Percentiles rank a stretch among this genome's conserved stretches.
These are phyloP conservation scores for Rosalia funebris DNA, from an alignment of 2,888 invertebrate species.

Conservation along the genomic window DNA sequence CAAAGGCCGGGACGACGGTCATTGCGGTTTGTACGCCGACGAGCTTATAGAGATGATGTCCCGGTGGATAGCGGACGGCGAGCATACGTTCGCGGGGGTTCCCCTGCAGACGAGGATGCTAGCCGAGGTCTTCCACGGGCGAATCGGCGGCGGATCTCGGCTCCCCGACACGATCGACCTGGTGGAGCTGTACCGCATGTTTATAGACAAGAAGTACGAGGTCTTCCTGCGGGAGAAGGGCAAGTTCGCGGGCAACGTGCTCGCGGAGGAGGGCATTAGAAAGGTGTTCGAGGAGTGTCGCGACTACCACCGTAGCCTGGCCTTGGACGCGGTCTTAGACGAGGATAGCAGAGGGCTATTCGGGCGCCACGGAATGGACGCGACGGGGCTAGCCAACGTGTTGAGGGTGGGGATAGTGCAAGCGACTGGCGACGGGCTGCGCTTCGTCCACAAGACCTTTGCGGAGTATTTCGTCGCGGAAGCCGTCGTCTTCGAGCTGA, in stretches of 20 bases:
- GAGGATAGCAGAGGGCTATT: too few species aligned
- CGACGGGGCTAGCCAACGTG: neutral
- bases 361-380: too few species aligned
- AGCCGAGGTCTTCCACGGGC: constrained; percentile 6
- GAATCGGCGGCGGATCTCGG: neutral
- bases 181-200: constrained; percentile 14
- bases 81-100: constrained; percentile 4
- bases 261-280: neutral
- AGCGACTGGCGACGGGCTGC: neutral
- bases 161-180: neutral
- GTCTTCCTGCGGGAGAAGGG: constrained; percentile 1
- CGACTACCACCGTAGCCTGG: neutral
- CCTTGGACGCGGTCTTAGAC: neutral
- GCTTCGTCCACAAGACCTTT: constrained; percentile 4
- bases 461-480: neutral
- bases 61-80: neutral
- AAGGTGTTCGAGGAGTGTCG: neutral
- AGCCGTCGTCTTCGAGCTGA: neutral
- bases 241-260: neutral
- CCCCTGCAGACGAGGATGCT: constrained; percentile 19
- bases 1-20: neutral
- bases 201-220: constrained; percentile 4
- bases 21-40: neutral
- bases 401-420: neutral
- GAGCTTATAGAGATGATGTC: neutral